Percentiles rank a stretch among this genome's conserved stretches.
Evolutionary conservation across 2,888 invertebrate species (phyloP).

Genomic region (Lasius fuliginosus): DNA sequence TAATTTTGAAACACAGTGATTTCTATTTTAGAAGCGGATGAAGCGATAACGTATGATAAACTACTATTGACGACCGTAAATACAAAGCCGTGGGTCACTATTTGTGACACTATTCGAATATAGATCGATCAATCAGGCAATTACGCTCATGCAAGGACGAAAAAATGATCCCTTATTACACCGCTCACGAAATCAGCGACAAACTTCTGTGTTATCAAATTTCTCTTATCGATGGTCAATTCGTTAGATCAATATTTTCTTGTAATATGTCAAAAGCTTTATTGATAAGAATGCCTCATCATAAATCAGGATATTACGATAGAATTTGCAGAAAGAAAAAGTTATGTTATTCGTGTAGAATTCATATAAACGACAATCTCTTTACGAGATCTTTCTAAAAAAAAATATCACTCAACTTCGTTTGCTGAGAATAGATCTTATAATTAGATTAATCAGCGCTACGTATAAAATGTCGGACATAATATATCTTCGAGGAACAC

Average conservation of each 20-base stretch:
- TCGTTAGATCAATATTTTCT: constrained; percentile 7
- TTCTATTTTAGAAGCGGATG: not conserved
- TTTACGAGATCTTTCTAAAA: not conserved
- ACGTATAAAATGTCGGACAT: constrained; percentile 4
- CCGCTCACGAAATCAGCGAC: not conserved
- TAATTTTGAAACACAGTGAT: not conserved
- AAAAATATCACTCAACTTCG: not conserved
- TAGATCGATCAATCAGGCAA: constrained; percentile 6
- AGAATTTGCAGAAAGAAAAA: not conserved
- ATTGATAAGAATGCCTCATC: not conserved
- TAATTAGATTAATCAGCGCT: constrained; percentile 12
- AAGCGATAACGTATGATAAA: not conserved
- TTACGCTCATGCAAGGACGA: constrained; percentile 8
- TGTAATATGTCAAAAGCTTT: not conserved
- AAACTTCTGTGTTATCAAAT: constrained; percentile 2
- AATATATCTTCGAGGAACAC: constrained; percentile 11
- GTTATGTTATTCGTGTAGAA: not conserved
- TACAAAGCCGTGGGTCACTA: not conserved
- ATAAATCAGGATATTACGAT: not conserved
- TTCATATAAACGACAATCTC: not conserved
- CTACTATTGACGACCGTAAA: constrained; percentile 14
- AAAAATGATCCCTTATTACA: not conserved
- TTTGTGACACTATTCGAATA: constrained; percentile 21
- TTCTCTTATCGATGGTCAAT: not conserved
- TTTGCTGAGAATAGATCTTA: constrained; percentile 20